These are phyloP conservation scores for Apogon talboti DNA, from an alignment of 2,797 vertebrate species.

Conservation along the genomic window DNA sequence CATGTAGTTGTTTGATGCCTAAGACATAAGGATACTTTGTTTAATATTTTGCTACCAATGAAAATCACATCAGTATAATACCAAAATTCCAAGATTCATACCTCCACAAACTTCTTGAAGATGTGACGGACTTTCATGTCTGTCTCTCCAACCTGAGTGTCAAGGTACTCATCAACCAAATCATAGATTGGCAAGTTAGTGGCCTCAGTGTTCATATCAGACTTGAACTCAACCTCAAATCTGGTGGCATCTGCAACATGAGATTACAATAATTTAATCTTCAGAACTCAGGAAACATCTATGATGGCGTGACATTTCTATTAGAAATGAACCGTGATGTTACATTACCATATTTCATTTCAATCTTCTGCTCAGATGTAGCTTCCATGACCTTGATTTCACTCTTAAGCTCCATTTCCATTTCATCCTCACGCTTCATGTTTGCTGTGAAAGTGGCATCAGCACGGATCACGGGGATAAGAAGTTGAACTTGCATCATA, in stretches of 20 bases:
- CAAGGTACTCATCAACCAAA: constrained; percentile 77
- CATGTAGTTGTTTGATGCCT: constrained; percentile 89
- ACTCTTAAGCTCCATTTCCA: constrained; percentile 85
- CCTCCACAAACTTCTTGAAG: constrained; percentile 85
- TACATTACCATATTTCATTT: constrained; percentile 87
- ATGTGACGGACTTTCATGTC: constrained; percentile 89
- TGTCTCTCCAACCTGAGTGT: constrained; percentile 85
- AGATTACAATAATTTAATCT: constrained; percentile 6
- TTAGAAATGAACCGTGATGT: not conserved
- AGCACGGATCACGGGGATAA: constrained; percentile 82
- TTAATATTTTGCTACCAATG: constrained; percentile 6
- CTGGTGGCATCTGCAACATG: constrained; percentile 85
- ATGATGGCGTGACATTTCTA: not conserved
- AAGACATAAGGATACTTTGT: constrained; percentile 26
- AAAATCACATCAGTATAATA: not conserved
- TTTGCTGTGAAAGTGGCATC: constrained; percentile 85
- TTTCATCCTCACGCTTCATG: constrained; percentile 75
- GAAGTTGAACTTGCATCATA: constrained; percentile 84
- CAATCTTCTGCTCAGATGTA: constrained; percentile 82
- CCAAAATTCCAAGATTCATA: constrained; percentile 60
- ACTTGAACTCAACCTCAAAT: constrained; percentile 86
- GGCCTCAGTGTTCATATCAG: constrained; percentile 82
- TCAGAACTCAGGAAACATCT: not conserved
- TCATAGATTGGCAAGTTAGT: constrained; percentile 67
- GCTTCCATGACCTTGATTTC: constrained; percentile 80